Conservation (phyloP, 2,888 invertebrate genomes). For the Dioctria linearis region DNA sequence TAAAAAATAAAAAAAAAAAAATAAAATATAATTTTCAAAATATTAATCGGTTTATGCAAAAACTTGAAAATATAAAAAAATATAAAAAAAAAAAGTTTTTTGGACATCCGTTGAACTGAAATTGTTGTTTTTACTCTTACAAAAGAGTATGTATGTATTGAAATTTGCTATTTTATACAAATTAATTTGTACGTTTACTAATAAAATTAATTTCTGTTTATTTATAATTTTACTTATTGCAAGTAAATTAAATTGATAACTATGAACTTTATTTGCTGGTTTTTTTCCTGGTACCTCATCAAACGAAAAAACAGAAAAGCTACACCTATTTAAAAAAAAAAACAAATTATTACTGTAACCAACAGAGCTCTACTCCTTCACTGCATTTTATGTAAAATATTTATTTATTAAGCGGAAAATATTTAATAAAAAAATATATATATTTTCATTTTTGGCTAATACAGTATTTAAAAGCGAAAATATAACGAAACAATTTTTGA, state of each 20-base stretch:
- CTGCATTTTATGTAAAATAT: conserved; percentile 40
- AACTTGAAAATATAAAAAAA: conserved; percentile 14
- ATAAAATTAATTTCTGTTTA: not conserved
- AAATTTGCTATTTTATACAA: not conserved
- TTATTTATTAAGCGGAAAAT: conserved; percentile 16
- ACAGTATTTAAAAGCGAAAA: not conserved
- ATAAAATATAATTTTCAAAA: not conserved
- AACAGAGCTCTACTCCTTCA: conserved; percentile 57
- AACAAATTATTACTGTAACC: conserved; percentile 34
- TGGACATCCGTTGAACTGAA: conserved; percentile 55
- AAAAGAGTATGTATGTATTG: not conserved
- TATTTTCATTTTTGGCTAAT: conserved; percentile 41
- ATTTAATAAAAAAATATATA: conserved; percentile 7
- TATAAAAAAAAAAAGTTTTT: conserved; percentile 55
- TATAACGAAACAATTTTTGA: not conserved
- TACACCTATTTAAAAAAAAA: conserved; percentile 53
- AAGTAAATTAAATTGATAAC: conserved; percentile 31
- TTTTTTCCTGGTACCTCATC: conserved; percentile 1
- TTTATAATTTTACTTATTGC: conserved; percentile 28
- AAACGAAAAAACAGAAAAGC: conserved; percentile 57
- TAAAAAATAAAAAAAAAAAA: conserved; percentile 15
- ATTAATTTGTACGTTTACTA: conserved; percentile 18
- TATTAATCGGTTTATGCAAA: conserved; percentile 37
- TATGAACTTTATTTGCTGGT: conserved; percentile 30
- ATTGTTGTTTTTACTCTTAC: not conserved